Percentiles rank a stretch among this genome's conserved stretches.
Conservation (phyloP, 2,797 vertebrate genomes). For the Acanthurus leucopareius region DNA sequence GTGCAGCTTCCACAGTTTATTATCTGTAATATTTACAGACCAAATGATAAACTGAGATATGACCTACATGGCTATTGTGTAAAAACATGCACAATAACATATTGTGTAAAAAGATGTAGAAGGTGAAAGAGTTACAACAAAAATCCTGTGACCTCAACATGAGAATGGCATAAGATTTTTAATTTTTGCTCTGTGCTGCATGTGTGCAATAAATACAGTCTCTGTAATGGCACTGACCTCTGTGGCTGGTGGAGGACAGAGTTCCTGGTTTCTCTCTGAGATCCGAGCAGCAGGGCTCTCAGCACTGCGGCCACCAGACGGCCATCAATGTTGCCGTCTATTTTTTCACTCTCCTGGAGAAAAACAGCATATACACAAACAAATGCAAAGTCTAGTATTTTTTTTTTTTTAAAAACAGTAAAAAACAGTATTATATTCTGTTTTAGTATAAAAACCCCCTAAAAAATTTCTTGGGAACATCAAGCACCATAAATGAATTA, state of each 20-base stretch:
- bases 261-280: conserved; percentile 82
- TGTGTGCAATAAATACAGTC: not conserved
- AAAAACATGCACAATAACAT: no score
- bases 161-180: not conserved
- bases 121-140: no score
- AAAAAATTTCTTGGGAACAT: conserved; percentile 24
- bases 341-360: conserved; percentile 76
- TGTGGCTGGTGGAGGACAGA: conserved; percentile 90
- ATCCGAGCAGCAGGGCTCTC: conserved; percentile 79
- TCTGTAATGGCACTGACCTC: conserved; percentile 60
- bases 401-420: no score
- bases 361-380: conserved; percentile 31
- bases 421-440: not conserved
- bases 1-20: not conserved
- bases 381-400: no score
- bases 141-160: no score
- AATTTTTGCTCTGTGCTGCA: not conserved
- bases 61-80: not conserved
- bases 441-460: not conserved
- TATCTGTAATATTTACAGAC: not conserved
- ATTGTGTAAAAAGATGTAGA: no score
- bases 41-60: not conserved
- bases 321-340: conserved; percentile 54
- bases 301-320: conserved; percentile 75
- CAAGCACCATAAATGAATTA: conserved; percentile 1